These are phyloP conservation scores for Bombus picipes DNA, from an alignment of 1,140 invertebrate genomes.

Conservation along the genomic window DNA sequence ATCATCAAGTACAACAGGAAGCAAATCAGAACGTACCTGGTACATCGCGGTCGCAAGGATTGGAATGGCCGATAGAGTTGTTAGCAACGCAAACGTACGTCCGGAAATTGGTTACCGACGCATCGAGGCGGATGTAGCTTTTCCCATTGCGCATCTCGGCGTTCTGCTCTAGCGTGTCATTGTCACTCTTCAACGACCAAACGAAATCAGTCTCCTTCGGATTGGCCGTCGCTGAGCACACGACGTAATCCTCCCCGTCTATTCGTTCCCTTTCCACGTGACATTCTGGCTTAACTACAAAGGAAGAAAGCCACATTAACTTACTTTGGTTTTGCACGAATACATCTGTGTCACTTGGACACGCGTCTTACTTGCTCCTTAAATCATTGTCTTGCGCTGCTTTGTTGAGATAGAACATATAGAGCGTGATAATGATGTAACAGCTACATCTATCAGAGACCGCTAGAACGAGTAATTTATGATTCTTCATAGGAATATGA, in stretches of 20 bases:
- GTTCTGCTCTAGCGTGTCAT: slow-evolving; percentile 86
- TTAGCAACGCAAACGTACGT: slow-evolving; percentile 93
- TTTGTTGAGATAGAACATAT: background rate
- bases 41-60: slow-evolving; percentile 91
- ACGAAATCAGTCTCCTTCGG: slow-evolving; percentile 91
- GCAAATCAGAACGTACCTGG: slow-evolving; percentile 70
- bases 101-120: slow-evolving; percentile 86
- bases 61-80: slow-evolving; percentile 90
- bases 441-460: no score
- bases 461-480: background rate
- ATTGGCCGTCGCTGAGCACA: slow-evolving; percentile 92
- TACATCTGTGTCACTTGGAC: background rate
- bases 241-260: slow-evolving; percentile 89
- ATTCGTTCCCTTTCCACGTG: slow-evolving; percentile 88
- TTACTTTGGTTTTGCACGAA: background rate
- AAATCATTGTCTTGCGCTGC: background rate
- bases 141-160: slow-evolving; percentile 83
- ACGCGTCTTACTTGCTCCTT: background rate
- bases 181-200: slow-evolving; percentile 93
- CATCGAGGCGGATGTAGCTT: slow-evolving; percentile 87
- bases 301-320: slow-evolving; percentile 61
- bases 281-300: slow-evolving; percentile 92
- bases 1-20: background rate
- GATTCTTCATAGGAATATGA: background rate
- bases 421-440: no score